A percentile compares a stretch with the other conserved stretches of the same genome.
phyloP scores from a whole-genome alignment of 2,797 vertebrate genomes.

The Adrianichthys oophorus region DNA sequence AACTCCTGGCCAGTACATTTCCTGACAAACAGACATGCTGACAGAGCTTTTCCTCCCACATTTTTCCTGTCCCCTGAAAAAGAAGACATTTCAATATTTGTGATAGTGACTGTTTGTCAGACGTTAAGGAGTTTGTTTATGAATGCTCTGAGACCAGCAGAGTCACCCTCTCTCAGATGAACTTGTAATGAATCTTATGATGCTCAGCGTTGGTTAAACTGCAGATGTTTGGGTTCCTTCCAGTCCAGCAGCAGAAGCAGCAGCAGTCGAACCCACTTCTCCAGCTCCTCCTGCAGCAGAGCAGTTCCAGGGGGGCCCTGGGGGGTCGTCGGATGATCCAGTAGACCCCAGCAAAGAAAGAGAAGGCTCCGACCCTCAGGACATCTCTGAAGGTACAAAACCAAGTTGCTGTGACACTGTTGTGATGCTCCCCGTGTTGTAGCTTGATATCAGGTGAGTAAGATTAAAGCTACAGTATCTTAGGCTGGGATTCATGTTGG shows the following conservation, averaged over 20 bases:
- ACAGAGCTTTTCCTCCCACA: background rate
- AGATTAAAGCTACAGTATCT: conserved; percentile 48
- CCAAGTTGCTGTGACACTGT: conserved; percentile 47
- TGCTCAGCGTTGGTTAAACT: conserved; percentile 43
- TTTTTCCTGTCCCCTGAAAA: background rate
- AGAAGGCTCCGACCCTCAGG: conserved; percentile 30
- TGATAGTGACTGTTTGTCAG: conserved; percentile 28
- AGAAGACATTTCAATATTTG: conserved; percentile 1
- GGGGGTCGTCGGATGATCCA: conserved; percentile 15
- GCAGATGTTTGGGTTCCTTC: conserved; percentile 58
- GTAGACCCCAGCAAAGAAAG: conserved; percentile 32
- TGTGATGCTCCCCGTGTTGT: conserved; percentile 37
- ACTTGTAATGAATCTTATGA: conserved; percentile 46
- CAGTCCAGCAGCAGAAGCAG: conserved; percentile 44
- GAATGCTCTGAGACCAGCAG: conserved; percentile 38
- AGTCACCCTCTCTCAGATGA: conserved; percentile 52
- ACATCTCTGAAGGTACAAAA: conserved; percentile 65
- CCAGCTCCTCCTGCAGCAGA: conserved; percentile 32
- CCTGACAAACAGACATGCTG: too few species aligned
- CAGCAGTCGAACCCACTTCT: conserved; percentile 26
- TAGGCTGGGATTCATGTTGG: conserved; percentile 48
- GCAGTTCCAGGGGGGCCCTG: conserved; percentile 33
- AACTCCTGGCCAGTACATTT: too few species aligned
- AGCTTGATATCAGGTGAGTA: conserved; percentile 50
- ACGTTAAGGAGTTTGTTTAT: conserved; percentile 44